Evolutionary conservation across 2,888 invertebrate species (phyloP).

Genomic region (Alcis repandata): DNA sequence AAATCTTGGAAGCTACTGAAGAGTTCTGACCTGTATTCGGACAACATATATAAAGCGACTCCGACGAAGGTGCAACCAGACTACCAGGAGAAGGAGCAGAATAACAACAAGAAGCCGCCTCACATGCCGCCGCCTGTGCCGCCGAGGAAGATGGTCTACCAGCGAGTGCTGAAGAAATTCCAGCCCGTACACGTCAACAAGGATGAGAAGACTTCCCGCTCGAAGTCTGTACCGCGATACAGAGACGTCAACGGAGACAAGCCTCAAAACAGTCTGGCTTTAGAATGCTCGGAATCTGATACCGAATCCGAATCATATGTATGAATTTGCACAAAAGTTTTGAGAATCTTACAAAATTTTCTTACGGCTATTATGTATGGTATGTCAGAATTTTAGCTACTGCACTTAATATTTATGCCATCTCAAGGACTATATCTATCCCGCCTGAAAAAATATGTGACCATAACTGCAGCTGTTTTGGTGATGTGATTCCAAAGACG

Average conservation of each 20-base stretch:
- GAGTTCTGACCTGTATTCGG: slow-evolving; percentile 71
- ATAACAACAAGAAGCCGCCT: slow-evolving; percentile 73
- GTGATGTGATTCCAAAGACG: slow-evolving; percentile 86
- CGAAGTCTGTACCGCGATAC: slow-evolving; percentile 81
- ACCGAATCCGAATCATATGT: slow-evolving; percentile 85
- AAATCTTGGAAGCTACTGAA: slow-evolving; percentile 56
- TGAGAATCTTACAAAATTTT: slow-evolving; percentile 25
- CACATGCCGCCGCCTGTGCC: slow-evolving; percentile 88
- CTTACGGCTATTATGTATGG: slow-evolving; percentile 33
- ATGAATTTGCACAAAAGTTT: slow-evolving; percentile 50
- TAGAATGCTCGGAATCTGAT: slow-evolving; percentile 82
- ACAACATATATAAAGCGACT: slow-evolving; percentile 84
- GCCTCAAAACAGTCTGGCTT: slow-evolving; percentile 72
- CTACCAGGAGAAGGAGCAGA: slow-evolving; percentile 72
- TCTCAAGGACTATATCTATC: slow-evolving; percentile 63
- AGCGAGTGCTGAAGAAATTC: slow-evolving; percentile 86
- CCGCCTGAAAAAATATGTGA: slow-evolving; percentile 83
- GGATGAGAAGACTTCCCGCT: slow-evolving; percentile 82
- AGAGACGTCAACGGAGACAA: slow-evolving; percentile 75
- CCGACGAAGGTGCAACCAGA: slow-evolving; percentile 81
- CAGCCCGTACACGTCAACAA: slow-evolving; percentile 89
- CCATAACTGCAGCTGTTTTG: slow-evolving; percentile 85
- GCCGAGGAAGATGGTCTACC: slow-evolving; percentile 84
- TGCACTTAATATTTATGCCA: slow-evolving; percentile 43
- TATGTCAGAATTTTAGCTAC: slow-evolving; percentile 44